A percentile compares a stretch with the other conserved stretches of the same genome.
phyloP scores from a whole-genome alignment of 2,888 invertebrate species.

The Yponomeuta evonymella region DNA sequence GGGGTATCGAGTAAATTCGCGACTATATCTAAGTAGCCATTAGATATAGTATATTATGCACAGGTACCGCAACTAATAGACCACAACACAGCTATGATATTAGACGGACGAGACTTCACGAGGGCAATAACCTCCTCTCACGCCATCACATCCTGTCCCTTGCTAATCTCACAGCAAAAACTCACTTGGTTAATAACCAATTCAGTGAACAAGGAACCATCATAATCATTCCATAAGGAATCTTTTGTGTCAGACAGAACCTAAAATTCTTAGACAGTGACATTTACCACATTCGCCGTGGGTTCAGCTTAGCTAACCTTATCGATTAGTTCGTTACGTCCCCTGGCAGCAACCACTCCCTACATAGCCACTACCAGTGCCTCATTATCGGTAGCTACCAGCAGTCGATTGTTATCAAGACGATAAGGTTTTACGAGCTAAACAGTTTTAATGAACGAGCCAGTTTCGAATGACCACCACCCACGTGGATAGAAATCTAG shows the following conservation, averaged over 20 bases:
- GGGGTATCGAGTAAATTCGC: too few relatives aligned
- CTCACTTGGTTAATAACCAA: background rate
- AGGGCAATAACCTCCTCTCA: background rate
- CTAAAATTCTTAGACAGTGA: too few relatives aligned
- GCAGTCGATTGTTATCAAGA: conserved; percentile 32
- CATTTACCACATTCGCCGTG: too few relatives aligned
- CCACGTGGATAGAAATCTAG: background rate
- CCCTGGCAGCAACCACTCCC: background rate
- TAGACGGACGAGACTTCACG: background rate
- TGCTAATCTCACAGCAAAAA: background rate
- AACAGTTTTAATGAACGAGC: conserved; percentile 25
- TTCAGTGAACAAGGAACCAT: too few relatives aligned
- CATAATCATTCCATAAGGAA: too few relatives aligned
- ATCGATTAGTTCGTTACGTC: too few relatives aligned
- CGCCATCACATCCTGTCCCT: background rate
- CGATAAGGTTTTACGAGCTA: conserved; percentile 26
- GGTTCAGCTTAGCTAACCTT: too few relatives aligned
- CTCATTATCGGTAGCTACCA: conserved; percentile 22
- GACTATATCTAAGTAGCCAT: too few relatives aligned
- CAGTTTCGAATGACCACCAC: background rate
- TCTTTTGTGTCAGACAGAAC: too few relatives aligned
- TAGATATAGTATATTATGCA: too few relatives aligned
- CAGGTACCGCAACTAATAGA: too few relatives aligned
- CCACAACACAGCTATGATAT: too few relatives aligned
- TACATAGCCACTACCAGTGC: conserved; percentile 25